A percentile compares a stretch with the other conserved stretches of the same genome.
Conservation (phyloP, 2,888 invertebrate species). For the Harpalus rufipes region DNA sequence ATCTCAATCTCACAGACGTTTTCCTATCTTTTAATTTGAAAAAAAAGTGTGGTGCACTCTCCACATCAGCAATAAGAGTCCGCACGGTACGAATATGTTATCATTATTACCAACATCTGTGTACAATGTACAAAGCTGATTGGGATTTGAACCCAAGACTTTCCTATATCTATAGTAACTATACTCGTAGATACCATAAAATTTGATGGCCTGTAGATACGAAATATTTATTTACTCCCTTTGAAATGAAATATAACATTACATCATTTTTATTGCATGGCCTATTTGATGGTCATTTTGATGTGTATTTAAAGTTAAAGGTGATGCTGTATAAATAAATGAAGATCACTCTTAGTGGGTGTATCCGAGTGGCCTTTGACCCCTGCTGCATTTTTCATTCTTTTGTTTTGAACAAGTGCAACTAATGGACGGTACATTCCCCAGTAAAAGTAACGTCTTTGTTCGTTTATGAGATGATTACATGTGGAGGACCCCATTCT, state of each 20-base stretch:
- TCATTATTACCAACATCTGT: too few relatives aligned
- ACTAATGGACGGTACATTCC: background rate
- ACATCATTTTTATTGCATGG: background rate
- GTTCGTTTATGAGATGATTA: background rate
- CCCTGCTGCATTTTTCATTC: constrained; percentile 31
- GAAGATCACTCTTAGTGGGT: background rate
- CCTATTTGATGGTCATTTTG: background rate
- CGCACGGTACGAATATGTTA: too few relatives aligned
- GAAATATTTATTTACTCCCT: background rate
- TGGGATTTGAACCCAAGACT: too few relatives aligned
- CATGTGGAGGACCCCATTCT: background rate
- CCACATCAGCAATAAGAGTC: too few relatives aligned
- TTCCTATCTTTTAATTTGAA: too few relatives aligned
- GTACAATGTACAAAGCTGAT: too few relatives aligned
- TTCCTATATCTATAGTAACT: too few relatives aligned
- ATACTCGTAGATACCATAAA: too few relatives aligned
- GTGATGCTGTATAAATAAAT: background rate
- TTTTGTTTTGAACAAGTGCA: constrained; percentile 51
- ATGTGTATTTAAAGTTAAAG: background rate
- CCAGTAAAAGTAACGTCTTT: constrained; percentile 3
- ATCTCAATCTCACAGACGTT: background rate
- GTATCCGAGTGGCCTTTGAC: background rate
- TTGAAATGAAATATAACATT: background rate
- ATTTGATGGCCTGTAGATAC: too few relatives aligned
- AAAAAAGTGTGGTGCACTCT: too few relatives aligned